Evolutionary conservation across 2,888 invertebrate species (phyloP), one percentile per base, ranked within the genome.

Genomic region (Pandemis cinnamomeana): DNA sequence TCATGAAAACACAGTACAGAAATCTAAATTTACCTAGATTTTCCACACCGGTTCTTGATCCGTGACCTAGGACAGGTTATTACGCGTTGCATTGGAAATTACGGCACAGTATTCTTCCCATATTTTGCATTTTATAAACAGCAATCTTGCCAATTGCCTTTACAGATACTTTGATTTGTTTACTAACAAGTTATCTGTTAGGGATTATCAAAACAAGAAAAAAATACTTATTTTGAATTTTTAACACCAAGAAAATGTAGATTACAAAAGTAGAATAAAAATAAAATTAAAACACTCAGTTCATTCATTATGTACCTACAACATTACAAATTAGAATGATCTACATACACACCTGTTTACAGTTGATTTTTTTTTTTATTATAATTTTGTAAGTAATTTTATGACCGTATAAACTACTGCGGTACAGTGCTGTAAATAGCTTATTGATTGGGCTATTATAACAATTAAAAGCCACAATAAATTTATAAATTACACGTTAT

Each of bases 41-140:
- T 44, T 74, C 60, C 53, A 78, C 75, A 76, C 78, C 77, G 80
- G 79, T 80, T 71, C 53, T 53, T 51, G 78, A 80, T 81, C 82
- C 80, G 79, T 82, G 84, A 83, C 83, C 83, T 76, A 81, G 79
- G 79, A 78, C 80, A 79, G 81, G 83, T 84, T 84, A 88, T 89
- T 88, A 88, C 82, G 85, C 89, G 86, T 81, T 86, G 88, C 87
- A 89, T 87, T 86, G 86, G 84, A 90, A 89, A 89, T 89, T 84
- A 89, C 84, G 80, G 86, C 83, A 55, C 85, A 81, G 75, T 76
- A 79, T 81, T 79, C 79, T 85, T 84, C 85, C 83, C 77, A 83
- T 85, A 83, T 82, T 85, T 86, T 79, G 81, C 84, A 80, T 81
- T 81, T 81, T 80, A 79, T 77, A 78, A 79, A 82, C 82, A 80